These are phyloP conservation scores for Dorcus hopei DNA, from an alignment of 2,888 invertebrate genomes.

Conservation along the genomic window DNA sequence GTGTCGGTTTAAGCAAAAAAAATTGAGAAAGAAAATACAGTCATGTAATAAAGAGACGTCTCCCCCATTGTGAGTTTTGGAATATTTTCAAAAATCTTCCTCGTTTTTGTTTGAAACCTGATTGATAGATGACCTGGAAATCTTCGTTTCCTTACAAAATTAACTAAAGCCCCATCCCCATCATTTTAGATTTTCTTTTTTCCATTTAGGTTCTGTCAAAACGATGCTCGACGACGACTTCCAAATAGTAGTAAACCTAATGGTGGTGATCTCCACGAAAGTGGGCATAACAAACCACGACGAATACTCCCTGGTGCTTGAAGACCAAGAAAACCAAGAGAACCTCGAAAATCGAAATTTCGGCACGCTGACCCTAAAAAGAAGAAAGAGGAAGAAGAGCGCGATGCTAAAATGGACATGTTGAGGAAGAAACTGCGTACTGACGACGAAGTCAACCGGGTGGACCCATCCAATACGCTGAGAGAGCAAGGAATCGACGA, in stretches of 20 bases:
- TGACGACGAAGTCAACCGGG: slow-evolving; percentile 99
- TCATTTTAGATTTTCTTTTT: too few species aligned
- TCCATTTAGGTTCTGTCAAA: slow-evolving; percentile 72
- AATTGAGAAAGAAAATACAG: too few species aligned
- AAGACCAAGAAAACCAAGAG: slow-evolving; percentile 77
- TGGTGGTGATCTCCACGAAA: slow-evolving; percentile 99
- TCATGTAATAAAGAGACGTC: too few species aligned
- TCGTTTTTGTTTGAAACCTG: too few species aligned
- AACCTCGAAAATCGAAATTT: slow-evolving; percentile 75
- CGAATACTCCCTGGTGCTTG: slow-evolving; percentile 89
- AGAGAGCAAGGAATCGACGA: slow-evolving; percentile 96
- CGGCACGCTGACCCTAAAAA: slow-evolving; percentile 86
- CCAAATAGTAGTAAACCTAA: slow-evolving; percentile 93
- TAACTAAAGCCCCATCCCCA: too few species aligned
- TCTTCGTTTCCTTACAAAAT: too few species aligned
- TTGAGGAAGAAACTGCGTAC: slow-evolving; percentile 94
- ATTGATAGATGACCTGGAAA: too few species aligned
- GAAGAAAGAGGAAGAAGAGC: slow-evolving; percentile 72
- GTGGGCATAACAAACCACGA: slow-evolving; percentile 99
- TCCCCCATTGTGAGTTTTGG: too few species aligned
- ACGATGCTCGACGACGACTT: slow-evolving; percentile 97
- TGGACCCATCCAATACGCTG: slow-evolving; percentile 96
- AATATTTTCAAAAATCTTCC: too few species aligned
- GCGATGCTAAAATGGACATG: slow-evolving; percentile 95
- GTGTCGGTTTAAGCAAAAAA: too few species aligned